Percentiles rank a stretch among this genome's conserved stretches.
Conservation (phyloP, 2,888 invertebrate species). For the Diaphora mendica region DNA sequence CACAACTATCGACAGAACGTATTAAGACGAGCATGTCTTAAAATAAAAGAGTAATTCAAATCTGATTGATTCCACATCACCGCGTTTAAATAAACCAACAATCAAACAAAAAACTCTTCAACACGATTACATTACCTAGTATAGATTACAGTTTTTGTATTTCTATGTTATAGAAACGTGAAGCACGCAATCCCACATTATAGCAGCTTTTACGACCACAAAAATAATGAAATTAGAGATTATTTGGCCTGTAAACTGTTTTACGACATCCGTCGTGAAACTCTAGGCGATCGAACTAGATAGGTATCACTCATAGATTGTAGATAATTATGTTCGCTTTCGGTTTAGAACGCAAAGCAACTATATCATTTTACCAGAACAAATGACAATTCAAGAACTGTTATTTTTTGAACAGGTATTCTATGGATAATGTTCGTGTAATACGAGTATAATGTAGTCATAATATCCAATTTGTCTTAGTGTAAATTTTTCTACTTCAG, state of each 20-base stretch:
- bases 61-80: background rate
- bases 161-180: constrained; percentile 28
- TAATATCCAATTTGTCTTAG: background rate
- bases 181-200: constrained; percentile 69
- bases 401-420: constrained; percentile 3
- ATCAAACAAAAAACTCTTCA: constrained; percentile 1
- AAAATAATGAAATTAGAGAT: constrained; percentile 79
- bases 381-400: background rate
- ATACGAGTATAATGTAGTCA: too few species aligned
- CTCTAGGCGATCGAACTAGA: constrained; percentile 36
- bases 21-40: background rate
- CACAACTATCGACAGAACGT: background rate
- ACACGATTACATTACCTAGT: constrained; percentile 2
- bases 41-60: background rate
- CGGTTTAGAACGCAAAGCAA: background rate
- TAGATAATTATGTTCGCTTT: constrained; percentile 10
- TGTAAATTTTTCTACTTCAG: too few species aligned
- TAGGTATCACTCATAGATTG: constrained; percentile 26
- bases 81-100: background rate
- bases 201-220: constrained; percentile 67
- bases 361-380: background rate
- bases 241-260: constrained; percentile 60
- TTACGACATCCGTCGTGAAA: constrained; percentile 50
- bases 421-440: background rate
- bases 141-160: background rate